Conservation (phyloP, 2,113 vertebrate genomes). For the Ceyx cyanopectus region DNA sequence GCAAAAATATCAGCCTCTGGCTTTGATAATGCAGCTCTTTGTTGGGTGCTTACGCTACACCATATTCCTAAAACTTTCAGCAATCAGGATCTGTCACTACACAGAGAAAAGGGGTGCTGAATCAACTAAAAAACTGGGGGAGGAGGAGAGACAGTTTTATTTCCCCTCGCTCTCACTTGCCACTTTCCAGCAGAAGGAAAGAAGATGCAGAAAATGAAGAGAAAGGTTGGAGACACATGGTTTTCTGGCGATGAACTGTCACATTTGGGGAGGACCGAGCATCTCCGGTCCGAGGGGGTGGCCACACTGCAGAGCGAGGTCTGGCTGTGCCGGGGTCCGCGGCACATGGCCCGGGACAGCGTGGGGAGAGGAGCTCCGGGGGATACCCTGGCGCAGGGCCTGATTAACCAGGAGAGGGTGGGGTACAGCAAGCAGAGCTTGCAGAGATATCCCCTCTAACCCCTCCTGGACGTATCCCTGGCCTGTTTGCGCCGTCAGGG, state of each 20-base stretch:
- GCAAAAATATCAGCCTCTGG: neutral
- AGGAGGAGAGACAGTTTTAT: neutral
- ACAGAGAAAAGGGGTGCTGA: neutral
- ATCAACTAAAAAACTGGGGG: neutral
- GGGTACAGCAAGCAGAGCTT: neutral
- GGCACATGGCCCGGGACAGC: neutral
- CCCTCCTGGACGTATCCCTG: rapidly evolving
- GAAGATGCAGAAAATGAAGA: neutral
- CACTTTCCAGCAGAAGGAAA: neutral
- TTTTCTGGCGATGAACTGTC: neutral
- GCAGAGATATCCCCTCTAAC: neutral
- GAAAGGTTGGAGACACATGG: neutral
- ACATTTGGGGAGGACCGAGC: neutral
- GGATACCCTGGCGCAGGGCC: no score
- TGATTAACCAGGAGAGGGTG: neutral
- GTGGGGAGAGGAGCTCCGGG: neutral
- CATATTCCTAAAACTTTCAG: neutral
- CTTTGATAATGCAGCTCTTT: neutral
- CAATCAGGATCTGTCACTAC: neutral
- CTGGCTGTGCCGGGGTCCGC: neutral
- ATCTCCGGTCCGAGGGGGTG: rapidly evolving
- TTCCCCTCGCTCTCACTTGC: neutral
- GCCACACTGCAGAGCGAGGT: neutral
- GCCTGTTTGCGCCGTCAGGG: neutral
- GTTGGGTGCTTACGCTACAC: neutral